These are phyloP conservation scores for Heliconius hortense DNA, from an alignment of 2,888 invertebrate species.

Conservation along the genomic window DNA sequence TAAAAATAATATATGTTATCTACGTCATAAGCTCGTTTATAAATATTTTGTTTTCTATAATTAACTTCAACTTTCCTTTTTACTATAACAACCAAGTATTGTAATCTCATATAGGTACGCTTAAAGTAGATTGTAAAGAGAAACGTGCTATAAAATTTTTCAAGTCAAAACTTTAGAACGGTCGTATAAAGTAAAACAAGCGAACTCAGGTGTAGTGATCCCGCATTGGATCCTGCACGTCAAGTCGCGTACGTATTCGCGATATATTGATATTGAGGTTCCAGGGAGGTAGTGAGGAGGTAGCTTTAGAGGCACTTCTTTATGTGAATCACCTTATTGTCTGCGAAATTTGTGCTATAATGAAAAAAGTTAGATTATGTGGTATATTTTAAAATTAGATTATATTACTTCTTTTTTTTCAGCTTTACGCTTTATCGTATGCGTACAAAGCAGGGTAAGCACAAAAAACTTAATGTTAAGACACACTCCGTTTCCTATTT, in stretches of 20 bases:
- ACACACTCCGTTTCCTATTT: too few relatives aligned
- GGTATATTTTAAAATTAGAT: not conserved
- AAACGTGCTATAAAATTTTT: slow-evolving; percentile 33
- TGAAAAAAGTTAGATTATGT: not conserved
- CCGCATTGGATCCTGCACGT: slow-evolving; percentile 39
- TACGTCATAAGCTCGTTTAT: not conserved
- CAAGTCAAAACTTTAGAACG: slow-evolving; percentile 38
- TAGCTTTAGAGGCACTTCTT: slow-evolving; percentile 16
- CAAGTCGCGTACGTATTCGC: slow-evolving; percentile 29
- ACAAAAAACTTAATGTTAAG: too few relatives aligned
- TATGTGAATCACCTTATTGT: not conserved
- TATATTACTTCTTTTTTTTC: not conserved
- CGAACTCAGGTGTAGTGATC: slow-evolving; percentile 42
- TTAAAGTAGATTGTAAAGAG: slow-evolving; percentile 28
- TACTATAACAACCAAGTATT: slow-evolving; percentile 4
- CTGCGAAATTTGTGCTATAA: not conserved
- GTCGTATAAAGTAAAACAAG: slow-evolving; percentile 38
- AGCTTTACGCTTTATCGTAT: too few relatives aligned
- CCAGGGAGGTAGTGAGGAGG: slow-evolving; percentile 11
- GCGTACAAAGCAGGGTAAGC: too few relatives aligned
- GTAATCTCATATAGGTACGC: slow-evolving; percentile 4
- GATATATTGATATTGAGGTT: slow-evolving; percentile 40
- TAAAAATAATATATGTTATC: not conserved
- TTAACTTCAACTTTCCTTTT: slow-evolving; percentile 5
- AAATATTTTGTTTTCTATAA: not conserved